phyloP scores from a whole-genome alignment of 92 coral and sea anemone genomes.

The Porites rus region DNA sequence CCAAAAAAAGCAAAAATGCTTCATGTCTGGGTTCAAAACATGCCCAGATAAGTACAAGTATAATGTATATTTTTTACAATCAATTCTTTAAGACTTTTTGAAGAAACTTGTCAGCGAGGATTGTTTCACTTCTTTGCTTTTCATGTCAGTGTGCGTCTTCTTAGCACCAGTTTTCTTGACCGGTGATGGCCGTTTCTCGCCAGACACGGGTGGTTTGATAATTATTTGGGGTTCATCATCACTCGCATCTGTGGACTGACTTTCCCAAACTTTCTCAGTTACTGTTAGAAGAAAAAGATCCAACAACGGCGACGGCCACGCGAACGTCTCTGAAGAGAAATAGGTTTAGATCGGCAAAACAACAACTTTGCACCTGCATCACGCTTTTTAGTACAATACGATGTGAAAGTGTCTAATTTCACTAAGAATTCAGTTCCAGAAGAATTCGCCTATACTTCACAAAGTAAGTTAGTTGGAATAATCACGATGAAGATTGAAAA shows the following conservation, averaged over 20 bases:
- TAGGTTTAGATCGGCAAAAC: no score
- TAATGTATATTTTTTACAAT: no score
- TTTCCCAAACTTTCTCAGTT: slow-evolving; percentile 96
- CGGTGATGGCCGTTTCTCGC: slow-evolving; percentile 43
- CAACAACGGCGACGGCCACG: no score
- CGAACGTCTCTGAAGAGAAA: no score
- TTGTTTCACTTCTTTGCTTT: slow-evolving; percentile 73
- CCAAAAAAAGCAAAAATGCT: neutral
- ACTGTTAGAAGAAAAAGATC: slow-evolving; percentile 51
- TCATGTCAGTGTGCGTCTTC: slow-evolving; percentile 38
- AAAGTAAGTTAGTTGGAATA: no score
- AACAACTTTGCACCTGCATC: no score
- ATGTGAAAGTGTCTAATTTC: no score
- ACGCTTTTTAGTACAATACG: no score
- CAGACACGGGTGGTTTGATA: slow-evolving; percentile 7
- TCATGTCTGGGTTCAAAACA: neutral
- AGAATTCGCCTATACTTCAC: no score
- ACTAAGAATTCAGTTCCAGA: no score
- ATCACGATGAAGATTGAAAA: no score
- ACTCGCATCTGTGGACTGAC: slow-evolving; percentile 95
- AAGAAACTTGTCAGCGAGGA: slow-evolving; percentile 93
- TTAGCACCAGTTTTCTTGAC: slow-evolving; percentile 28
- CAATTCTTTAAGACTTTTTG: slow-evolving; percentile 67
- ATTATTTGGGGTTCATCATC: slow-evolving; percentile 69
- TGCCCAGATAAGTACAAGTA: neutral